Evolutionary conservation across 2,888 invertebrate species (phyloP), one percentile per base, ranked within the genome.

Genomic region (Polylopha cassiicola): DNA sequence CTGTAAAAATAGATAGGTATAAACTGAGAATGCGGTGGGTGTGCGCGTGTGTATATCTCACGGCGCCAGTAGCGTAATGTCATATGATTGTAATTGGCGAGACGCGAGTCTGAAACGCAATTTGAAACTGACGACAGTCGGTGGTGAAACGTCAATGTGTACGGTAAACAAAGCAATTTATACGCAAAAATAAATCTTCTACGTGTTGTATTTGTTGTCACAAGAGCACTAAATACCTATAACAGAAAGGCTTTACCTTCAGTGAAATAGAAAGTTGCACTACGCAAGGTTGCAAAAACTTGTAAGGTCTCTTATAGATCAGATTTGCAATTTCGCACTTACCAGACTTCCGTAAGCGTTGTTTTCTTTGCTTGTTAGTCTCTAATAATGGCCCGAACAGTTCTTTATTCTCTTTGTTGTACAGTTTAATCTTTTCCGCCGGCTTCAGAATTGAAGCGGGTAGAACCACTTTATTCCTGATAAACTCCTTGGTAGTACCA

Each of bases 331-430:
- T 17, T 37, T 37, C 32, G 27, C 38, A 71, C 75, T 72, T 61
- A 81, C 84, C 74, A 55, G 70, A 58, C 52, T 80, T 79, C 50
- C 64, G 61, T 41, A 65, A 54, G 20, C 74, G 79, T 56, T 64
- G 71, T 51, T 66, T 73, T 60, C 73, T 84, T 55, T 87, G 66
- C 52, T 74, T 78, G 43, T 67, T 81, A 0, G 77, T 81, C 53
- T 88, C 87, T 23, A 87, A 47, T 33, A 88, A 54, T 0, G 80
- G 73, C 3, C 88, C 88, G 44, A 86, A 88, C 4, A 86, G 44
- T 21, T 73, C 68, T 52, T 86, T 87, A 44, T 85, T 85, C 46
- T 88, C 87, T 53, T 70, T 84, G 46, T 87, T 69, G 51, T 78
- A 80, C 41, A 75, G 61, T 58, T 85, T 87, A 3, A 86, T 49